These are phyloP conservation scores for Netelia fuscicornis DNA, from an alignment of 2,888 invertebrate genomes.

Conservation along the genomic window DNA sequence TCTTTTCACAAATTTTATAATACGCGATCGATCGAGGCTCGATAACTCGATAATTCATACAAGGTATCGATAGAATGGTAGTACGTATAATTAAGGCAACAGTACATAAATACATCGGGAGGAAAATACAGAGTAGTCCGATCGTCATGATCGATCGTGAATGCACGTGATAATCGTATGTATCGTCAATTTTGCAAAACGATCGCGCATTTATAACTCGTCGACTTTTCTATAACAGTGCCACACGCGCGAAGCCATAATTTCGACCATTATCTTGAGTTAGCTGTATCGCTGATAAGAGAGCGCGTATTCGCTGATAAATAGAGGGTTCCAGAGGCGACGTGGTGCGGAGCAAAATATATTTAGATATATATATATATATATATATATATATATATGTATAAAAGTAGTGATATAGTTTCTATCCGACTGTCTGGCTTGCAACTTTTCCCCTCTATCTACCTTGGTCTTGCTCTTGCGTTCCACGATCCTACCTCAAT, in stretches of 20 bases:
- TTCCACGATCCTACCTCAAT: slow-evolving; percentile 61
- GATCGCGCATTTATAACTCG: slow-evolving; percentile 40
- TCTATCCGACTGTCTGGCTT: slow-evolving; percentile 56
- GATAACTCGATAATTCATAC: slow-evolving; percentile 52
- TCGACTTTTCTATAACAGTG: slow-evolving; percentile 16
- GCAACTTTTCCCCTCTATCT: slow-evolving; percentile 69
- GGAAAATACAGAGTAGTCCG: slow-evolving; percentile 17
- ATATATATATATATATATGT: background rate
- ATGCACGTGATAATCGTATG: slow-evolving; percentile 33
- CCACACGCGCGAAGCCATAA: background rate
- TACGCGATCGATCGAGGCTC: slow-evolving; percentile 46
- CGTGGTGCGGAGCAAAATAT: background rate
- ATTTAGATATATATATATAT: background rate
- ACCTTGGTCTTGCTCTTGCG: slow-evolving; percentile 56
- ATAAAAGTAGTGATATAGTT: slow-evolving; percentile 39
- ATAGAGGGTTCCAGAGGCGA: slow-evolving; percentile 46
- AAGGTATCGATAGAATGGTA: slow-evolving; percentile 1
- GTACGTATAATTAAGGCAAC: slow-evolving; percentile 51
- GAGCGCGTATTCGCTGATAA: slow-evolving; percentile 54
- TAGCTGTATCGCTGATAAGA: slow-evolving; percentile 54
- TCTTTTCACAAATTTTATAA: slow-evolving; percentile 51
- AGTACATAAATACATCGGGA: slow-evolving; percentile 56
- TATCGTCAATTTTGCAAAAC: slow-evolving; percentile 51
- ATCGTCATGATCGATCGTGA: slow-evolving; percentile 53
- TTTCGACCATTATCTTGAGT: slow-evolving; percentile 41